Percentiles rank a stretch among this genome's conserved stretches.
Evolutionary conservation across 2,888 invertebrate species (phyloP).

Genomic region (Pemphredon lugubris): DNA sequence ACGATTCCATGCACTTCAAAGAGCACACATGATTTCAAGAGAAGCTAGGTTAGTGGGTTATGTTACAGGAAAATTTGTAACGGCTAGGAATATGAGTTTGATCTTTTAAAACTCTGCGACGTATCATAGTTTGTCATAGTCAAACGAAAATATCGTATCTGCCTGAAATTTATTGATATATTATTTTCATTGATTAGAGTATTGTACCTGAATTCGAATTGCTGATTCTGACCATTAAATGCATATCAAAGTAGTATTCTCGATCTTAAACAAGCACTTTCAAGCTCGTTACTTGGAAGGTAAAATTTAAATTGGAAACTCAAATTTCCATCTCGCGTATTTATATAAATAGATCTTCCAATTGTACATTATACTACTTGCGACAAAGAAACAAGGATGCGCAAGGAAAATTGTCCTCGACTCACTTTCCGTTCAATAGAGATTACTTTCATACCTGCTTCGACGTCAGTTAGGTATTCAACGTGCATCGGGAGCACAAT

Average conservation of each 20-base stretch:
- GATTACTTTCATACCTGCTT: constrained; percentile 56
- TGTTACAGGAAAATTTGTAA: constrained; percentile 3
- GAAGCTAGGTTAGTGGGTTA: constrained; percentile 55
- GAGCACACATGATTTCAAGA: constrained; percentile 27
- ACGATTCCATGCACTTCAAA: constrained; percentile 46
- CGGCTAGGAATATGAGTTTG: not conserved
- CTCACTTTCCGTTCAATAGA: constrained; percentile 26
- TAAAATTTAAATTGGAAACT: too few relatives aligned
- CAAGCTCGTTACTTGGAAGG: too few relatives aligned
- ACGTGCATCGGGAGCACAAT: constrained; percentile 41
- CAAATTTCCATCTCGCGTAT: too few relatives aligned
- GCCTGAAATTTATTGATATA: too few relatives aligned
- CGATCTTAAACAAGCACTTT: too few relatives aligned
- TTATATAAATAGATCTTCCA: too few relatives aligned
- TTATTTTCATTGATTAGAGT: too few relatives aligned
- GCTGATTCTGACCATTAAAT: too few relatives aligned
- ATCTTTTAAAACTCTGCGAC: constrained; percentile 9
- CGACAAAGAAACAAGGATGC: constrained; percentile 13
- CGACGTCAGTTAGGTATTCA: constrained; percentile 52
- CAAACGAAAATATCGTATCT: too few relatives aligned
- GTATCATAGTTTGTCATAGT: too few relatives aligned
- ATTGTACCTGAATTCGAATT: too few relatives aligned
- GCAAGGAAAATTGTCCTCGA: constrained; percentile 29
- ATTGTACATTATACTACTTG: constrained; percentile 19
- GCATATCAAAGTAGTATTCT: too few relatives aligned